A percentile compares a stretch with the other conserved stretches of the same genome.
These are phyloP conservation scores for Phainopepla nitens DNA, from an alignment of 2,113 vertebrate species.

Conservation along the genomic window DNA sequence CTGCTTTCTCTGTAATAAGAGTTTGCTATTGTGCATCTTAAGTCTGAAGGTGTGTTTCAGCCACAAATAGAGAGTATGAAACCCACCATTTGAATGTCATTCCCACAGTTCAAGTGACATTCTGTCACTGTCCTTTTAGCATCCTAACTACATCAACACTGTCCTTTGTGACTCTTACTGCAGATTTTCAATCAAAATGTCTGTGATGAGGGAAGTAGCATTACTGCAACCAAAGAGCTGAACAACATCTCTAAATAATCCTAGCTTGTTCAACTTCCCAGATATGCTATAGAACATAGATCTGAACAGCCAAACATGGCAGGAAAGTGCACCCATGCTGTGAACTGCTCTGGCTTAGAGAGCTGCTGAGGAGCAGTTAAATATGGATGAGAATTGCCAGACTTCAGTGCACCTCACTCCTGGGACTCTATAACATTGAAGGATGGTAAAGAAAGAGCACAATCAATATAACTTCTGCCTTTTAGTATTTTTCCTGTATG, in stretches of 20 bases:
- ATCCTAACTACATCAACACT: conserved; percentile 28
- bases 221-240: conserved; percentile 1
- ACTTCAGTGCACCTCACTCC: neutral
- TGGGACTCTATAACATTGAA: neutral
- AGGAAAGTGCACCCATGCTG: neutral
- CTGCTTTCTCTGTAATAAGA: neutral
- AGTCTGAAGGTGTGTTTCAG: neutral
- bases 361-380: neutral
- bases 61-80: neutral
- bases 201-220: neutral
- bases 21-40: neutral
- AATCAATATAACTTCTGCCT: neutral
- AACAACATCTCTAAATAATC: conserved; percentile 8
- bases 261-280: neutral
- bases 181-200: conserved; percentile 47
- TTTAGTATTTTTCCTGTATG: neutral
- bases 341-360: neutral
- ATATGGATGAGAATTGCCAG: neutral
- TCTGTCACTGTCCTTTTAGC: conserved; percentile 35
- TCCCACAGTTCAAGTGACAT: neutral
- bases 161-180: conserved; percentile 32
- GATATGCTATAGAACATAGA: neutral
- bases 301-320: neutral
- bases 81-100: conserved; percentile 3
- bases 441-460: neutral